Base-by-base conservation (phyloP, 2,797 vertebrate species). In the Podarcis siculus region DNA sequence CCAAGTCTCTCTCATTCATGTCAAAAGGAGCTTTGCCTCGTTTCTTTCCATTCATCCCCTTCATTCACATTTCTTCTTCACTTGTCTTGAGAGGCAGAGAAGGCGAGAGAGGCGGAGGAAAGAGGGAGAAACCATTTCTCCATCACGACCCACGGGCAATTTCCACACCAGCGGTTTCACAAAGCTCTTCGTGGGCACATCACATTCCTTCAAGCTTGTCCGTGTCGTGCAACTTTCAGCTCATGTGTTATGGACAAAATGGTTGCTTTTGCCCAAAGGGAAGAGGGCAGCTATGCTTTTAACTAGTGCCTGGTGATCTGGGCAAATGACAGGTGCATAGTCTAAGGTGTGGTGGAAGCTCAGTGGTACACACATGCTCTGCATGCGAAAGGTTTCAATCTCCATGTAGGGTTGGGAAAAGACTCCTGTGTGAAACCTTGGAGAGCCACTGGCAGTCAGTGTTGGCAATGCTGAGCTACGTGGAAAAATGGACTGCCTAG, bases 41-140 rank as follows among this genome's bases (percentile, higher is more conserved):
- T 61, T 75, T 64, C 37, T 75, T 64, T 35, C 71, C 86, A 87
- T 82, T 82, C 86, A 87, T 66, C 19, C 27, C 4, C 21, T 39
- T 37, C 86, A 81, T 64, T 87, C 69, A 81, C 86, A 42, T 61
- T 61, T 25, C 71, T 23, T 30, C 66, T n/a, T 55, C 4, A 19
- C 49, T 87, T 81, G n/a, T 71, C 42, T 49, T 8, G 35, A 32
- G 42, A 79, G 45, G 66, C 25, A 13, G 35, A 1, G 35, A 8
- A 67, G 32, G 39, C n/a, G 35, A 9, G 25, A 27, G 8, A 6
- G 32, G 66, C 2, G 45, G 5, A 8, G 2, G 23, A 15, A 15
- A 30, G 27, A 27, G 19, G 25, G 10, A 32, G 32, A 72, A 27
- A 32, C n/a, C 8, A 55, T 77, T 49, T 10, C 19, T 12, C 3